These are phyloP conservation scores for Labrus mixtus DNA, from an alignment of 2,113 vertebrate species.

Conservation along the genomic window DNA sequence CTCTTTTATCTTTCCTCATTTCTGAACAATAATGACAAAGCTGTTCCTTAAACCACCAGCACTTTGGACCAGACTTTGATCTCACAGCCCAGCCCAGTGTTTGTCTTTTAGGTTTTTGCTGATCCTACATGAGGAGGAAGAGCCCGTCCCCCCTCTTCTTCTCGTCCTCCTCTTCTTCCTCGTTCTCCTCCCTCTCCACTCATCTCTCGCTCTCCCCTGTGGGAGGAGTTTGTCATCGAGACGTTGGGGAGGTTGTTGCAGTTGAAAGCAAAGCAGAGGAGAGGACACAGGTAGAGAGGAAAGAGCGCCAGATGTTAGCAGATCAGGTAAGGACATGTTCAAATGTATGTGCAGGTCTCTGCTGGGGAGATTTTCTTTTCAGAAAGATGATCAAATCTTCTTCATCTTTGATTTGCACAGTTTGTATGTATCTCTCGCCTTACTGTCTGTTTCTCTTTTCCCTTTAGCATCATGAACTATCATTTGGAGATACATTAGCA, in stretches of 20 bases:
- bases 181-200: constrained; percentile 39
- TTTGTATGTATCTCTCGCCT: neutral
- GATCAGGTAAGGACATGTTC: constrained; percentile 79
- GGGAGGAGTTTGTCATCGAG: constrained; percentile 67
- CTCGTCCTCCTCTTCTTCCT: constrained; percentile 13
- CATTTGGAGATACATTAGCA: neutral
- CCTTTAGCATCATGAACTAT: neutral
- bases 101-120: constrained; percentile 68
- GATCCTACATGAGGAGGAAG: constrained; percentile 30
- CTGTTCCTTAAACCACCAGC: constrained; percentile 43
- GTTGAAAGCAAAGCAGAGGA: constrained; percentile 39
- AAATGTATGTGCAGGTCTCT: constrained; percentile 4
- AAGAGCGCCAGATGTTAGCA: constrained; percentile 19
- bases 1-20: constrained; percentile 38
- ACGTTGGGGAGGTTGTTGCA: constrained; percentile 48
- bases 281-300: constrained; percentile 34
- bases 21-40: constrained; percentile 74
- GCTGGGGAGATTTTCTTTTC: neutral
- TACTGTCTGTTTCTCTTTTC: neutral
- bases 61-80: constrained; percentile 74
- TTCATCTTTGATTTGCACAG: neutral
- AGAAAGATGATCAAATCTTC: neutral
- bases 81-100: constrained; percentile 55
- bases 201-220: constrained; percentile 24
- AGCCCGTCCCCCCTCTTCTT: constrained; percentile 30